These are phyloP conservation scores for Drosophila neocordata DNA, from an alignment of 1,140 invertebrate species.

Conservation along the genomic window DNA sequence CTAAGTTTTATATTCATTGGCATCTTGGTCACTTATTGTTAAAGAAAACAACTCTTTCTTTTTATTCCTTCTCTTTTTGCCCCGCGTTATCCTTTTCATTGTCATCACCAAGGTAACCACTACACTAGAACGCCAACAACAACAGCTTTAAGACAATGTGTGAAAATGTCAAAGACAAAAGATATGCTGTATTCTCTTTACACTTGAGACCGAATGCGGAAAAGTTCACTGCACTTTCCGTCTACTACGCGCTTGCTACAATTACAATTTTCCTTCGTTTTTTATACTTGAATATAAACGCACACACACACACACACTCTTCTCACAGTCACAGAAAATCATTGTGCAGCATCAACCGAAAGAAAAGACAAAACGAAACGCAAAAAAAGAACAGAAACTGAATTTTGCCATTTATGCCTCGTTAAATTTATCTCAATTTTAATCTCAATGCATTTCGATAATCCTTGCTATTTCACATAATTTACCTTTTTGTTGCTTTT, in stretches of 20 bases:
- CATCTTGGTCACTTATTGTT: too few species aligned
- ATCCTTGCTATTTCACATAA: too few species aligned
- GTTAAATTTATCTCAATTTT: neutral
- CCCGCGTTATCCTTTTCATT: constrained; percentile 14
- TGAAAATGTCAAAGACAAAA: neutral
- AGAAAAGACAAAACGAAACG: neutral
- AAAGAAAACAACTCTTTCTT: neutral
- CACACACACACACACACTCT: neutral
- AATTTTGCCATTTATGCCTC: neutral
- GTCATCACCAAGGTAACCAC: constrained; percentile 30
- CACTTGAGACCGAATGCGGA: constrained; percentile 43
- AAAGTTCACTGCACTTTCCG: constrained; percentile 63
- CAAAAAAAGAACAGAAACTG: neutral
- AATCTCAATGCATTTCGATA: too few species aligned
- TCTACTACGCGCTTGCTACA: constrained; percentile 30
- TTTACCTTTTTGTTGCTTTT: too few species aligned
- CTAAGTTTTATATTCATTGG: too few species aligned
- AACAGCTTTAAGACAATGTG: neutral
- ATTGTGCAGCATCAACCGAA: constrained; percentile 45
- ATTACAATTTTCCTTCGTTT: constrained; percentile 38
- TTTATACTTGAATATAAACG: constrained; percentile 17
- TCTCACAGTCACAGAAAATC: constrained; percentile 6
- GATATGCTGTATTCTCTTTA: constrained; percentile 8
- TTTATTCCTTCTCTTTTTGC: neutral
- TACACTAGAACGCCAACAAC: constrained; percentile 23